These are phyloP conservation scores for Botrylloides violaceus DNA, from an alignment of 23 tunicate species.

Conservation along the genomic window DNA sequence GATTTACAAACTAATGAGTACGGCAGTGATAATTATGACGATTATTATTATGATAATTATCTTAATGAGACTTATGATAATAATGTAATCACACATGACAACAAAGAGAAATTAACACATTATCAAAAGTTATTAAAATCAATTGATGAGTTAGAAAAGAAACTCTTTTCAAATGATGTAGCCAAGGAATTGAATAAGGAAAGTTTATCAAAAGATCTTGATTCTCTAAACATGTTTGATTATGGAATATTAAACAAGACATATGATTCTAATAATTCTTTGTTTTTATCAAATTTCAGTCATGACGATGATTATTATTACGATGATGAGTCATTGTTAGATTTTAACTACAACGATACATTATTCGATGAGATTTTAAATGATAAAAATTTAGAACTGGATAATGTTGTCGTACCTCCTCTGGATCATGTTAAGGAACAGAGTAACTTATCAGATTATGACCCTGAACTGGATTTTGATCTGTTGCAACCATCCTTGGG, in stretches of 20 bases:
- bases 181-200: neutral
- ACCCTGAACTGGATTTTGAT: too few species aligned
- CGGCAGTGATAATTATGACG: neutral
- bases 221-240: too few species aligned
- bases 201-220: neutral
- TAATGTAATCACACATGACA: neutral
- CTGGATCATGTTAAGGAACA: neutral
- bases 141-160: neutral
- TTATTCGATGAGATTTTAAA: neutral
- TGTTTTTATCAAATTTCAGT: too few species aligned
- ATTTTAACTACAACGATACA: neutral
- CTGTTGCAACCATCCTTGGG: neutral
- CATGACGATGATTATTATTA: neutral
- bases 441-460: neutral
- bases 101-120: neutral
- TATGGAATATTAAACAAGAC: too few species aligned
- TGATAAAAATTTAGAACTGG: neutral
- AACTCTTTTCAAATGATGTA: neutral
- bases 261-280: too few species aligned
- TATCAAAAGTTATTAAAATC: neutral
- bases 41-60: neutral
- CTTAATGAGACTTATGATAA: neutral
- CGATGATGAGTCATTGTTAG: conserved; percentile 2
- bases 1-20: neutral
- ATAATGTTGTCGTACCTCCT: neutral